A percentile compares a stretch with the other conserved stretches of the same genome.
phyloP scores from a whole-genome alignment of 2,113 vertebrate genomes.

The Pelecanus crispus region DNA sequence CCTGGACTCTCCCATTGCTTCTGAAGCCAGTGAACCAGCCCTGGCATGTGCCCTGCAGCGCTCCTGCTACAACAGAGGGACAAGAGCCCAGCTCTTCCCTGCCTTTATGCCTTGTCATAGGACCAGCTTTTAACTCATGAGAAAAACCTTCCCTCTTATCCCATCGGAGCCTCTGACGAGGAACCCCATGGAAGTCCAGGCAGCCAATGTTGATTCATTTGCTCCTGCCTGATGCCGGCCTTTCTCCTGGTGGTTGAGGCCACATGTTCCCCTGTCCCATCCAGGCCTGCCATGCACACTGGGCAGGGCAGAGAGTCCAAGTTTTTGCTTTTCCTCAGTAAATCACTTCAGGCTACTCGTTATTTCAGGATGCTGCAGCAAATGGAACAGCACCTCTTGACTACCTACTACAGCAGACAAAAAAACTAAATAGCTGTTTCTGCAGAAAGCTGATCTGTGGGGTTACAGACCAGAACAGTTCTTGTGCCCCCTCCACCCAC shows the following conservation, averaged over 20 bases:
- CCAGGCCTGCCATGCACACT: neutral
- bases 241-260: neutral
- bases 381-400: neutral
- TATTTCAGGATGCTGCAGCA: neutral
- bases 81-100: neutral
- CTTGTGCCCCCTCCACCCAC: too few relatives aligned
- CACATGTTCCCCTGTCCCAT: neutral
- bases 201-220: fast-evolving
- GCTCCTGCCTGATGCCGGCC: neutral
- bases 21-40: neutral
- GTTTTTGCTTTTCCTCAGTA: neutral
- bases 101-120: neutral
- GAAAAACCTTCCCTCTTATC: neutral
- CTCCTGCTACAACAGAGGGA: neutral
- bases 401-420: neutral
- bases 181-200: neutral
- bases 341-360: neutral
- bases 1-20: neutral
- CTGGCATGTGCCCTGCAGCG: neutral
- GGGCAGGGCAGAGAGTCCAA: neutral
- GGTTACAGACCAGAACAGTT: neutral
- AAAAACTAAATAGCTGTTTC: neutral
- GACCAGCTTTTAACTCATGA: neutral
- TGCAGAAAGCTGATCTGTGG: neutral
- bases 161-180: neutral